A percentile compares a stretch with the other conserved stretches of the same genome.
Conservation (phyloP, 1,140 invertebrate species). For the Triops longicaudatus region DNA sequence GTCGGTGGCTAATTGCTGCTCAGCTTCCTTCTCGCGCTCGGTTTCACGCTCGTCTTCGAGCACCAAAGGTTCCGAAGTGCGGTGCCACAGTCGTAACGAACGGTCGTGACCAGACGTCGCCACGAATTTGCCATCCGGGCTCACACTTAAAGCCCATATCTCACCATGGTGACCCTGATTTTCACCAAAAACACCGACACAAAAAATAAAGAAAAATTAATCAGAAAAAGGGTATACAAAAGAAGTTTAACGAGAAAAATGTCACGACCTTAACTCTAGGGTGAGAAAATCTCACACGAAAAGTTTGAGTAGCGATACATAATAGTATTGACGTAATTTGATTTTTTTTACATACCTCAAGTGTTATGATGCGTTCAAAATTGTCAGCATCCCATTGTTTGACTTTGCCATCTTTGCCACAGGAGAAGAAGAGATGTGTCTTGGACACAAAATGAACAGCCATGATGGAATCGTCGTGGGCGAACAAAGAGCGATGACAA, state of each 20-base stretch:
- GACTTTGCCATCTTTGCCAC: constrained; percentile 83
- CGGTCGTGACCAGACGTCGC: constrained; percentile 80
- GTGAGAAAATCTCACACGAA: constrained; percentile 25
- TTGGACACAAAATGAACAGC: constrained; percentile 76
- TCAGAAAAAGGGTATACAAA: constrained; percentile 21
- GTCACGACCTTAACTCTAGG: constrained; percentile 32
- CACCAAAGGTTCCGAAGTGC: constrained; percentile 79
- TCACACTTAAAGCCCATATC: constrained; percentile 64
- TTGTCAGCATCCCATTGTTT: constrained; percentile 97
- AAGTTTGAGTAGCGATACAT: not conserved
- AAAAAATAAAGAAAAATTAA: constrained; percentile 17
- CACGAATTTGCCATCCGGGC: constrained; percentile 68
- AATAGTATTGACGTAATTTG: constrained; percentile 23
- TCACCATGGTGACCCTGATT: constrained; percentile 68
- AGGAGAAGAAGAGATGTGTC: constrained; percentile 89
- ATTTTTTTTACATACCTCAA: constrained; percentile 53
- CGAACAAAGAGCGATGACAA: constrained; percentile 69
- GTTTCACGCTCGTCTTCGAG: constrained; percentile 84
- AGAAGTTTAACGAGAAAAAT: constrained; percentile 29
- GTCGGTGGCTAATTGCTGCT: constrained; percentile 59
- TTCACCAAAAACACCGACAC: constrained; percentile 30
- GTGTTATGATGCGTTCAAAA: constrained; percentile 79
- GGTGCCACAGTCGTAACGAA: constrained; percentile 76
- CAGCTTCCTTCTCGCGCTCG: constrained; percentile 61
- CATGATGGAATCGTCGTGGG: constrained; percentile 91